phyloP scores from a whole-genome alignment of 2,113 vertebrate species.

The Vulpes ferrilata region DNA sequence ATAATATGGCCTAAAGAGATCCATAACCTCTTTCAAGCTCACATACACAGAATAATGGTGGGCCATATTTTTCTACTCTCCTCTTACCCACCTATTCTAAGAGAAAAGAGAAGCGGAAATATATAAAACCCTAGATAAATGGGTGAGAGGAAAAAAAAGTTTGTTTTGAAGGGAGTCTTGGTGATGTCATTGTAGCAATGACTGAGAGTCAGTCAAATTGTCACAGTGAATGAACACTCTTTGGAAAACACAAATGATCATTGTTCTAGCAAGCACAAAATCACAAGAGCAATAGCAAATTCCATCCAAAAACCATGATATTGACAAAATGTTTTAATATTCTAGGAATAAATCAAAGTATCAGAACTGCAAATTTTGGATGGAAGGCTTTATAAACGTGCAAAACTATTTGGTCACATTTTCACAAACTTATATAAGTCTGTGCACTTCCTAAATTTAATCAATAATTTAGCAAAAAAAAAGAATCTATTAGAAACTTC shows the following conservation, averaged over 20 bases:
- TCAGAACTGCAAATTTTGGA: not conserved
- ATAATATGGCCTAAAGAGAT: not conserved
- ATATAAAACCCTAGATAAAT: not conserved
- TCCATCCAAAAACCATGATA: not conserved
- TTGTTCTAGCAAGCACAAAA: not conserved
- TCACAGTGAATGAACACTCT: not conserved
- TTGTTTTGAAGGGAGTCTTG: not conserved
- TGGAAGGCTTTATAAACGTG: not conserved
- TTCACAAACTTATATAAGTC: not conserved
- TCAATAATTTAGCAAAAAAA: not conserved
- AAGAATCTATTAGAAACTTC: not conserved
- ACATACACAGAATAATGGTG: not conserved
- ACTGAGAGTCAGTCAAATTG: not conserved
- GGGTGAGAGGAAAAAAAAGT: not conserved
- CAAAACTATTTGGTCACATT: slow-evolving; percentile 14
- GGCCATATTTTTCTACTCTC: not conserved
- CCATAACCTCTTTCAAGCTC: not conserved
- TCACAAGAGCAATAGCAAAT: not conserved
- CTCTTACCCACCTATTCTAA: not conserved
- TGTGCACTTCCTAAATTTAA: not conserved
- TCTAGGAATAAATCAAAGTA: not conserved
- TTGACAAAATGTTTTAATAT: not conserved
- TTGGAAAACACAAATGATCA: slow-evolving; percentile 7
- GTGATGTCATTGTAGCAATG: not conserved
- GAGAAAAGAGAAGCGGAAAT: not conserved